Percentiles rank a stretch among this genome's conserved stretches.
phyloP scores from a whole-genome alignment of 2,797 vertebrate genomes.

The Jordanella pulchra region DNA sequence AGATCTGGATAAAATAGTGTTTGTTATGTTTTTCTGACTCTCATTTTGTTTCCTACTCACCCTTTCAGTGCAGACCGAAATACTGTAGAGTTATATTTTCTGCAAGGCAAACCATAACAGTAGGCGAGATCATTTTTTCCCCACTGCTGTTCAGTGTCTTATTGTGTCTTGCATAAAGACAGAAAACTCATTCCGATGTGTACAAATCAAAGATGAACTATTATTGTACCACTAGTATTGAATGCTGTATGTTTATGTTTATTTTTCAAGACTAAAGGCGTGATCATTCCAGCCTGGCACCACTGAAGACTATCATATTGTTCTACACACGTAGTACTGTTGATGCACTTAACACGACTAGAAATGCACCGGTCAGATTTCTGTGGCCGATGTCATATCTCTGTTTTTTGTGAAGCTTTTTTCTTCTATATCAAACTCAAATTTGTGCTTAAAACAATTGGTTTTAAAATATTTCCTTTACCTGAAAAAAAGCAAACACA shows the following conservation, averaged over 20 bases:
- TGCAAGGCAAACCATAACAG: conserved; percentile 51
- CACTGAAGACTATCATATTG: conserved; percentile 67
- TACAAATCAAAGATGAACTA: conserved; percentile 44
- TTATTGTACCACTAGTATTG: conserved; percentile 71
- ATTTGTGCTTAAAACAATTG: neutral
- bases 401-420: neutral
- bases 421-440: neutral
- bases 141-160: conserved; percentile 64
- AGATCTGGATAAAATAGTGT: conserved; percentile 55
- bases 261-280: conserved; percentile 55
- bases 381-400: neutral
- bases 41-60: conserved; percentile 39
- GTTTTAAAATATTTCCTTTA: no score
- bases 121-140: conserved; percentile 46
- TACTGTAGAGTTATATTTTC: conserved; percentile 55
- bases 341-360: conserved; percentile 68
- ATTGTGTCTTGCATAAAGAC: conserved; percentile 37
- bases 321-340: conserved; percentile 59
- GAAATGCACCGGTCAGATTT: conserved; percentile 1
- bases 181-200: conserved; percentile 29
- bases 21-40: conserved; percentile 46
- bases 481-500: neutral
- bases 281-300: conserved; percentile 63
- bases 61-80: conserved; percentile 36
- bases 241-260: conserved; percentile 67